Base-by-base conservation (phyloP, 2,888 invertebrate genomes). In the Drosophila tanythrix region DNA sequence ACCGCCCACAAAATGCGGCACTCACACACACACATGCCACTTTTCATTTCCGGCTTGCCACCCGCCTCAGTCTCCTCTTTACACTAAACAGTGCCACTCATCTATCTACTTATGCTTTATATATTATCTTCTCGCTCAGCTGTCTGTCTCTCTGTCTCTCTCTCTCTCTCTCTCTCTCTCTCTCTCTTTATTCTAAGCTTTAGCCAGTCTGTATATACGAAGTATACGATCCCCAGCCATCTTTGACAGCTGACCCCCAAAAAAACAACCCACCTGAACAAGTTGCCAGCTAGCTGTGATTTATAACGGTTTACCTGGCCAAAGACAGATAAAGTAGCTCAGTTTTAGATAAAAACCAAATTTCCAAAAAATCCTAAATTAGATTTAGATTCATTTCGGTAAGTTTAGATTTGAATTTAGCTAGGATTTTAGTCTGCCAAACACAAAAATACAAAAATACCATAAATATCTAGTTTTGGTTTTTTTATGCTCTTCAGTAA, bases 81-180 rank as follows among this genome's bases (percentile, higher is more conserved):
- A n/a, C 43, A 51, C 66, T 64, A 69, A 70, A 61, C 66, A 74
- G 56, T 61, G 72, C 73, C 80, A 73, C 80, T 84, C 85, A 84
- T 79, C 74, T 74, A 87, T 79, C 87, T 87, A 84, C 79, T 82
- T 82, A 82, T 79, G 82, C 76, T 81, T 79, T 76, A 82, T 85
- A 82, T 76, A 76, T 81, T 72, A 85, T 82, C 80, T 74, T 61
- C 76, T 58, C 50, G 60, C 64, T 50, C 27, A 56, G 72, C 33
- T 63, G 61, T 46, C n/a, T n/a, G n/a, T n/a, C n/a, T n/a, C n/a
- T n/a, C n/a, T n/a, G n/a, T n/a, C n/a, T n/a, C 52, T 29, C 5
- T 29, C 6, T 31, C 21, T 21, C 21, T 21, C 4, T 15, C 6
- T 43, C 4, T 36, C 6, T 40, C n/a, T 43, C 6, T 43, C 13